These are phyloP conservation scores for Melanogrammus aeglefinus DNA, from an alignment of 2,797 vertebrate genomes.

Conservation along the genomic window DNA sequence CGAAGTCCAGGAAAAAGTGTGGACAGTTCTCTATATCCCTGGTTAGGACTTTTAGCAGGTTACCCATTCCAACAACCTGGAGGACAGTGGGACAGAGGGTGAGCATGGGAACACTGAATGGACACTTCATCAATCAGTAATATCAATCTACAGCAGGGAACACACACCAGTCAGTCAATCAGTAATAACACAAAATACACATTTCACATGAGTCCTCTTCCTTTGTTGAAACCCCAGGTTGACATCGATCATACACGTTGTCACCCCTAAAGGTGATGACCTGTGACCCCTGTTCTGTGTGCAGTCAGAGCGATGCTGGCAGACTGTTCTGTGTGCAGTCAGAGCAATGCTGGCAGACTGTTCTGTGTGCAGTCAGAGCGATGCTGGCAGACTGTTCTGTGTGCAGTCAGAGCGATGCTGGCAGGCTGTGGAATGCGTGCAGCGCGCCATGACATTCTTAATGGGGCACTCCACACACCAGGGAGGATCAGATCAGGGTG, in stretches of 20 bases:
- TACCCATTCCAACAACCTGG: slow-evolving; percentile 99
- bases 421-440: not conserved
- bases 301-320: too few species aligned
- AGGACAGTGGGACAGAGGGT: slow-evolving; percentile 72
- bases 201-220: not conserved
- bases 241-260: not conserved
- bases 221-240: not conserved
- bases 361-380: too few species aligned
- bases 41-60: slow-evolving; percentile 99
- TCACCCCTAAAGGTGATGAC: not conserved
- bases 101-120: slow-evolving; percentile 35
- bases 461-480: too few species aligned
- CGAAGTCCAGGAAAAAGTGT: slow-evolving; percentile 99
- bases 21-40: slow-evolving; percentile 99
- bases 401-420: too few species aligned
- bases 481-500: too few species aligned
- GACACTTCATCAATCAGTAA: not conserved
- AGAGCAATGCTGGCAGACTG: too few species aligned
- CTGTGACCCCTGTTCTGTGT: not conserved
- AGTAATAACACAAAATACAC: not conserved
- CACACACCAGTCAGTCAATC: not conserved
- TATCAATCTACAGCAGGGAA: not conserved
- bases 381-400: not conserved
- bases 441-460: not conserved
- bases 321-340: too few species aligned